Evolutionary conservation across 2,888 invertebrate genomes (phyloP).

Genomic region (Asteroscopus sphinx): DNA sequence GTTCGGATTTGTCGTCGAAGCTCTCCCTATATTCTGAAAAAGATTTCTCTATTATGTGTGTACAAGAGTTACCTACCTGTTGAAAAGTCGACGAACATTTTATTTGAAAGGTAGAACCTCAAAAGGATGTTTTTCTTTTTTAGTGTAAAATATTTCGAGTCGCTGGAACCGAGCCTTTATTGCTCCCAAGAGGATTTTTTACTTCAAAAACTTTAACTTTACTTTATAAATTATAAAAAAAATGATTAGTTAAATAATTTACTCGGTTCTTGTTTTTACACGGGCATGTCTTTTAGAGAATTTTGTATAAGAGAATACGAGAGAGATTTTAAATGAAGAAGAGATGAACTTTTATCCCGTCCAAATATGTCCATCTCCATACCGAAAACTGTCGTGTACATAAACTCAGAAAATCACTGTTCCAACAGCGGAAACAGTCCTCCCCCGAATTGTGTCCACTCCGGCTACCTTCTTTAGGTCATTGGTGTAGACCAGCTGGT

Average conservation of each 20-base stretch:
- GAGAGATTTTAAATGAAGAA: no score
- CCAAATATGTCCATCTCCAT: no score
- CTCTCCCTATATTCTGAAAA: constrained; percentile 24
- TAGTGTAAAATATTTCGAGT: constrained; percentile 8
- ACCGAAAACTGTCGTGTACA: no score
- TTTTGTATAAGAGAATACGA: background rate
- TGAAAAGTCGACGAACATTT: constrained; percentile 24
- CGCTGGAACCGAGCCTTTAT: constrained; percentile 4
- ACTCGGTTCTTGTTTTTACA: background rate
- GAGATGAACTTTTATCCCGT: no score
- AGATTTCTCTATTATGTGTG: constrained; percentile 30
- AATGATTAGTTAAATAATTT: constrained; percentile 13
- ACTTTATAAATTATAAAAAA: no score
- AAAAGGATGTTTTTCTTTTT: background rate
- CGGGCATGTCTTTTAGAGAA: background rate
- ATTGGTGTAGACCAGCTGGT: no score
- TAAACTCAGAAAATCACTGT: no score
- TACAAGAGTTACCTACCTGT: constrained; percentile 28
- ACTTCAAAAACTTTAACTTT: no score
- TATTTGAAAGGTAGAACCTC: constrained; percentile 11
- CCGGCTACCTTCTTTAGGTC: no score
- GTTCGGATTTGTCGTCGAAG: constrained; percentile 43
- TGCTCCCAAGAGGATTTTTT: constrained; percentile 4
- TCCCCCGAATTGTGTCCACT: no score
- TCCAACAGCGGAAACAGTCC: no score